A percentile compares a stretch with the other conserved stretches of the same genome.
Evolutionary conservation across 2,113 vertebrate genomes (phyloP).

Genomic region (Brachyhypopomus gauderio): DNA sequence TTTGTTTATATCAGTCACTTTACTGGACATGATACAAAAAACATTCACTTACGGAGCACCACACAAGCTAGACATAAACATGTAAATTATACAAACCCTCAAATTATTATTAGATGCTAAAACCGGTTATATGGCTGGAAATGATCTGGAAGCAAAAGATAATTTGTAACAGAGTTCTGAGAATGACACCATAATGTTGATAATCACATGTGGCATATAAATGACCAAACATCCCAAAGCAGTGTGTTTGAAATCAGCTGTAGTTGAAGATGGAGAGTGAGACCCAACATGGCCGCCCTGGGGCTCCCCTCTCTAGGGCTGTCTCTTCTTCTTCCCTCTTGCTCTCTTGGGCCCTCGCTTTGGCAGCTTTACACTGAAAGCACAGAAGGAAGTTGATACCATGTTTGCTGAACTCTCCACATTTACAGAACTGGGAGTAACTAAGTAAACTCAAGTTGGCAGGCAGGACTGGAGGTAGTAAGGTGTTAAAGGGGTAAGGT

Average conservation of each 20-base stretch:
- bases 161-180: background rate
- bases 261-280: too few species aligned
- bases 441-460: too few species aligned
- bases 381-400: background rate
- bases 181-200: background rate
- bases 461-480: too few species aligned
- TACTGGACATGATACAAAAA: too few species aligned
- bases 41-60: too few species aligned
- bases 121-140: too few species aligned
- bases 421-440: too few species aligned
- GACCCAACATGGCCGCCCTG: background rate
- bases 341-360: slow-evolving; percentile 1
- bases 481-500: too few species aligned
- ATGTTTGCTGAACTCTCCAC: background rate
- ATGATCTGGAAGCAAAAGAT: too few species aligned
- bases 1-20: too few species aligned
- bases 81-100: too few species aligned
- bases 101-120: too few species aligned
- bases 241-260: background rate
- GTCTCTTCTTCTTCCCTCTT: slow-evolving; percentile 1
- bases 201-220: background rate
- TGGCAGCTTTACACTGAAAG: background rate
- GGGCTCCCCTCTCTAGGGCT: background rate
- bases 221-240: background rate
- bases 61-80: background rate